Conservation (phyloP, 1,140 invertebrate genomes). For the Bursaphelenchus mucronatus region DNA sequence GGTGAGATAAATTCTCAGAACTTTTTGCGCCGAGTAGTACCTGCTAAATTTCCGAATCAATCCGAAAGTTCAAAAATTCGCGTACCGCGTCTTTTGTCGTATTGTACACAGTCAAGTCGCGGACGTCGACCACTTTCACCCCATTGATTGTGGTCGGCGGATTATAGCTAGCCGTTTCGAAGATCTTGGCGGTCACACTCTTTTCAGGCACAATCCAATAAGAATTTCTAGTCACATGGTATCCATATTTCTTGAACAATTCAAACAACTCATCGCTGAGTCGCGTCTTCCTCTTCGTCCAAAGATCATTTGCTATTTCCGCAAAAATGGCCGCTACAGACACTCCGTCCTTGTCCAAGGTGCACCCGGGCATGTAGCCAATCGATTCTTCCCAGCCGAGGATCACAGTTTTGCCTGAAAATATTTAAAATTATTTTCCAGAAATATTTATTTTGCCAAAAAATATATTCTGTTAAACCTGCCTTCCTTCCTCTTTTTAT, state of each 20-base stretch:
- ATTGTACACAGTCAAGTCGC: slow-evolving; percentile 72
- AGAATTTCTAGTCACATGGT: slow-evolving; percentile 52
- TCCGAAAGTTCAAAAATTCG: too few relatives aligned
- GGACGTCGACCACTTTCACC: slow-evolving; percentile 71
- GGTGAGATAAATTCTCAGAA: too few relatives aligned
- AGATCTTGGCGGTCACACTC: slow-evolving; percentile 45
- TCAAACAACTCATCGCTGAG: slow-evolving; percentile 73
- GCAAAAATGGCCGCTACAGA: slow-evolving; percentile 73
- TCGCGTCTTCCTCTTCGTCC: slow-evolving; percentile 67
- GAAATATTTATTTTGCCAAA: too few relatives aligned
- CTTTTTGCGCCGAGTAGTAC: too few relatives aligned
- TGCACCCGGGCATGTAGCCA: slow-evolving; percentile 79
- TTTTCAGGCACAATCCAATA: slow-evolving; percentile 55
- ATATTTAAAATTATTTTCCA: slow-evolving; percentile 60
- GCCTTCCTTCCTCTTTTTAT: slow-evolving; percentile 68
- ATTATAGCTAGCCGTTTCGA: slow-evolving; percentile 38
- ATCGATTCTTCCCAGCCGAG: slow-evolving; percentile 85
- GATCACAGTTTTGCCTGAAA: slow-evolving; percentile 69
- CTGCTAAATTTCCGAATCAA: too few relatives aligned
- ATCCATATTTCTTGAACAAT: slow-evolving; percentile 72
- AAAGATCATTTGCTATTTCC: slow-evolving; percentile 74
- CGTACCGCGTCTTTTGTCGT: slow-evolving; percentile 63
- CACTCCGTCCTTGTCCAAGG: slow-evolving; percentile 93
- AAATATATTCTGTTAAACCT: too few relatives aligned
- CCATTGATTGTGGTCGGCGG: slow-evolving; percentile 71